phyloP scores from a whole-genome alignment of 2,797 vertebrate genomes.

The Chromis chromis region DNA sequence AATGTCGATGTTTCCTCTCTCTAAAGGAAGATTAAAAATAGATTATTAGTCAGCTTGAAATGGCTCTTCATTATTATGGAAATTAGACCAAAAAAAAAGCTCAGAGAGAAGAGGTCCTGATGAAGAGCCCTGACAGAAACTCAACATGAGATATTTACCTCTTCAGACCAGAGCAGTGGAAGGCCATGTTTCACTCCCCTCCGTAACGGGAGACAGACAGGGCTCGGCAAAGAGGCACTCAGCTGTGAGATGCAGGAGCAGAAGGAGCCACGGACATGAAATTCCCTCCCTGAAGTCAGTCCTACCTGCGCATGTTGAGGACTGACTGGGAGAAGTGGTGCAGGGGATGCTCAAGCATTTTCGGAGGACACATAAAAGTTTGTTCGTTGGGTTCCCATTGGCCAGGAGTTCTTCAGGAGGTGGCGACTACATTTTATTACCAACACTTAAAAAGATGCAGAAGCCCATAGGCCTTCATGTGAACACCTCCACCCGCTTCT shows the following conservation, averaged over 20 bases:
- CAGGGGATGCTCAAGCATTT: constrained; percentile 74
- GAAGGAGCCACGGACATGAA: constrained; percentile 53
- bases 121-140: neutral
- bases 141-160: constrained; percentile 74
- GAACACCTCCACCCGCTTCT: constrained; percentile 35
- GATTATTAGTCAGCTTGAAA: constrained; percentile 1
- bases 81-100: neutral
- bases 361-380: constrained; percentile 79
- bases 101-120: neutral
- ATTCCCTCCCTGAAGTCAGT: constrained; percentile 65
- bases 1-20: constrained; percentile 3
- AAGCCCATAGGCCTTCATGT: constrained; percentile 69
- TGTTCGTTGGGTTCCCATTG: constrained; percentile 78
- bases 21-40: constrained; percentile 12
- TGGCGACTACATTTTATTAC: constrained; percentile 83
- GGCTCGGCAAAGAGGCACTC: constrained; percentile 28
- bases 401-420: constrained; percentile 75
- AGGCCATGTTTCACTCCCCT: constrained; percentile 76
- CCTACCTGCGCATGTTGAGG: constrained; percentile 81
- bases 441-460: constrained; percentile 79
- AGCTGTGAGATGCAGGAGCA: constrained; percentile 51
- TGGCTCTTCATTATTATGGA: neutral
- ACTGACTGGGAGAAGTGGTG: constrained; percentile 60
- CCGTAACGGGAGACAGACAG: constrained; percentile 41
- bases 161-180: constrained; percentile 48